phyloP scores from a whole-genome alignment of 2,888 invertebrate species.

The Polyommatus iphigenia region DNA sequence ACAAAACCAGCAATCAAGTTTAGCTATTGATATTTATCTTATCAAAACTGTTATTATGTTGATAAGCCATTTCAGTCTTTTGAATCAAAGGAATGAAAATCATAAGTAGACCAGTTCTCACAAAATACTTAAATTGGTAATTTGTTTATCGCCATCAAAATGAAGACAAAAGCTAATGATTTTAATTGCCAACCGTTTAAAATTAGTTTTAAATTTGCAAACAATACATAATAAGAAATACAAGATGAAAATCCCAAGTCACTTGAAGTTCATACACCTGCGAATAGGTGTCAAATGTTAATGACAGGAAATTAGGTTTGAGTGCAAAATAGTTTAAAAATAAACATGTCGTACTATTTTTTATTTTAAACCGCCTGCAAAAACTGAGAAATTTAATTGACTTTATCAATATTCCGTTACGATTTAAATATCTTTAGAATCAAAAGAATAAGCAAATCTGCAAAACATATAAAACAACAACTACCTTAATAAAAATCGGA shows the following conservation, averaged over 20 bases:
- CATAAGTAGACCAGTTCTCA: not conserved
- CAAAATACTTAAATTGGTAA: conserved; percentile 11
- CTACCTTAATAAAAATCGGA: not conserved
- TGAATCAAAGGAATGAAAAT: no score
- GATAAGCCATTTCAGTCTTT: no score
- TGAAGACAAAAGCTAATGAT: not conserved
- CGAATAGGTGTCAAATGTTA: conserved; percentile 8
- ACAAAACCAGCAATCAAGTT: no score
- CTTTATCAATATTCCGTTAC: not conserved
- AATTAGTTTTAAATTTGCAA: conserved; percentile 11
- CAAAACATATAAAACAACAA: not conserved
- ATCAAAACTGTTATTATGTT: no score
- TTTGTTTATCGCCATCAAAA: not conserved
- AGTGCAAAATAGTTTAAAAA: not conserved
- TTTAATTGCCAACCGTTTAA: conserved; percentile 13
- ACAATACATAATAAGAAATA: conserved; percentile 19
- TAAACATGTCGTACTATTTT: not conserved
- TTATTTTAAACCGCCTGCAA: not conserved
- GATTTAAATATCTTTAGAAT: not conserved
- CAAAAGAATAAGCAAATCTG: not conserved
- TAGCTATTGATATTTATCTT: no score
- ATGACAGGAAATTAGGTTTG: conserved; percentile 14
- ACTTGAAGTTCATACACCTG: conserved; percentile 13
- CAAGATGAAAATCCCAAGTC: not conserved
- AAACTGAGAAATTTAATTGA: no score